phyloP scores from a whole-genome alignment of 2,113 vertebrate species.

The Sinocyclocheilus anophthalmus region DNA sequence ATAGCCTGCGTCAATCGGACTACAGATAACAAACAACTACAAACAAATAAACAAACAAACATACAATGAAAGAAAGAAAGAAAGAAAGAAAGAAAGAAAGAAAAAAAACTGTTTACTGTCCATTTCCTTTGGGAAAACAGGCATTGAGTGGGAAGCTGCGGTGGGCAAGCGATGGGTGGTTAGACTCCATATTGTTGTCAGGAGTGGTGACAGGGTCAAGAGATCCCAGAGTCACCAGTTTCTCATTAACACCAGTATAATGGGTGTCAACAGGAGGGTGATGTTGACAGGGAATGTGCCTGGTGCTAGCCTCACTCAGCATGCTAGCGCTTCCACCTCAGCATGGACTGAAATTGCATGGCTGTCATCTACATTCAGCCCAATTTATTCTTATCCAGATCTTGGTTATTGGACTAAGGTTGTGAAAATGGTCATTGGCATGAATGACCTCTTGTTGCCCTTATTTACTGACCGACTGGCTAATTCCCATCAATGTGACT shows the following conservation, averaged over 20 bases:
- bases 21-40: background rate
- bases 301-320: slow-evolving; percentile 21
- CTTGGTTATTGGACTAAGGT: background rate
- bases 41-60: no score
- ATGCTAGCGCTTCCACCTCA: slow-evolving; percentile 16
- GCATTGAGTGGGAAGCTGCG: background rate
- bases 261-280: slow-evolving; percentile 38
- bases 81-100: no score
- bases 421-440: background rate
- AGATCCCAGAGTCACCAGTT: slow-evolving; percentile 48
- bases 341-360: background rate
- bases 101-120: background rate
- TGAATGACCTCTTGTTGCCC: background rate
- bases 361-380: background rate
- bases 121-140: slow-evolving; percentile 23
- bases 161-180: slow-evolving; percentile 13
- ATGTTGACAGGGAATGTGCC: slow-evolving; percentile 38
- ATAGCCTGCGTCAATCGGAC: no score
- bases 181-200: slow-evolving; percentile 32
- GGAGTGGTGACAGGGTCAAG: slow-evolving; percentile 41
- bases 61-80: background rate
- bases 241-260: slow-evolving; percentile 53
- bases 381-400: slow-evolving; percentile 13
- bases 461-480: background rate
- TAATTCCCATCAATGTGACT: background rate